phyloP scores from a whole-genome alignment of 2,113 vertebrate species.

The Sphyrna mokarran region DNA sequence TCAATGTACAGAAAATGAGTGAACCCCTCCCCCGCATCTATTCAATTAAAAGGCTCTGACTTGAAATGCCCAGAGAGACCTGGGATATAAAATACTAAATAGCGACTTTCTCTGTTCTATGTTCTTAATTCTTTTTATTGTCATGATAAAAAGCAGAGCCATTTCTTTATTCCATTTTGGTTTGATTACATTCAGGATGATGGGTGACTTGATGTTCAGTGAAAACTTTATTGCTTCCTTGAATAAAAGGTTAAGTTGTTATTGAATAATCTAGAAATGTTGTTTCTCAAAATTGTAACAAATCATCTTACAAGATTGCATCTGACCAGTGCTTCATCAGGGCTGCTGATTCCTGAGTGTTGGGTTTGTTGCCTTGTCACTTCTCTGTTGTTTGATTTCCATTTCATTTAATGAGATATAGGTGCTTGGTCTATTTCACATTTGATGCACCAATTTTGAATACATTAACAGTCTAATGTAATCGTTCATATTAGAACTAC shows the following conservation, averaged over 20 bases:
- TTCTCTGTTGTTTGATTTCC: slow-evolving; percentile 1
- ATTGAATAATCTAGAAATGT: neutral
- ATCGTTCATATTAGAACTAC: slow-evolving; percentile 15
- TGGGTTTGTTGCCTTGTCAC: neutral
- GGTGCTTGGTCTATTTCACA: neutral
- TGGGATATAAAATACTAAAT: neutral
- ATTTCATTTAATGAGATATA: slow-evolving; percentile 27
- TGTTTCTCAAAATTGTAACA: slow-evolving; percentile 16
- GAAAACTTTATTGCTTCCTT: neutral
- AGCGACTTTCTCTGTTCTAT: neutral
- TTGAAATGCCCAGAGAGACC: neutral
- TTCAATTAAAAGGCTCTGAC: neutral
- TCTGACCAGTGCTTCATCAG: neutral
- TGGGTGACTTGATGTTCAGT: neutral
- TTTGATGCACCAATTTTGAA: slow-evolving; percentile 11
- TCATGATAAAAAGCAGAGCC: neutral
- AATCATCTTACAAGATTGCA: slow-evolving; percentile 19
- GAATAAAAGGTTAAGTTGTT: neutral
- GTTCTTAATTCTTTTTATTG: neutral
- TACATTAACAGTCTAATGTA: neutral
- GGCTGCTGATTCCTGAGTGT: neutral
- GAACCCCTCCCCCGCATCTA: neutral
- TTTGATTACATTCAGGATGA: slow-evolving; percentile 9
- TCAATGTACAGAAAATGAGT: neutral
- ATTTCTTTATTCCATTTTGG: neutral